Evolutionary conservation across 2,888 invertebrate species (phyloP).

Genomic region (Cryptosula pallasiana): DNA sequence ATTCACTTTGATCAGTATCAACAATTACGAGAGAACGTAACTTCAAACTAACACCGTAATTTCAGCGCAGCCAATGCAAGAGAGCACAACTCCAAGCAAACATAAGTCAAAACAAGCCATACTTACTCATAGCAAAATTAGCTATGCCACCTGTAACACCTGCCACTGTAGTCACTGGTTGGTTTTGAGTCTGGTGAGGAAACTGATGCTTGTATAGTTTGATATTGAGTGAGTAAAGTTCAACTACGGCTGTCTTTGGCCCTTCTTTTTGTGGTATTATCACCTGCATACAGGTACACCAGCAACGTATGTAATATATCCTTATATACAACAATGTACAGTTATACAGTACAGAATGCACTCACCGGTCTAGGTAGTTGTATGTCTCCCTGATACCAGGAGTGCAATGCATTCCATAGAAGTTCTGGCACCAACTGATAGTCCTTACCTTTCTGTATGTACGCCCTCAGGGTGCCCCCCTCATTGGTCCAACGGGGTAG

Average conservation of each 20-base stretch:
- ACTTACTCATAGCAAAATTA: constrained; percentile 56
- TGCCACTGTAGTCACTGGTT: constrained; percentile 51
- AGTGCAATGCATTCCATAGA: constrained; percentile 75
- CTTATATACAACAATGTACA: too few relatives aligned
- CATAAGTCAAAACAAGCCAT: not conserved
- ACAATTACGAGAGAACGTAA: too few relatives aligned
- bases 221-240: constrained; percentile 75
- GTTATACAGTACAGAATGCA: constrained; percentile 21
- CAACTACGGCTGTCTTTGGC: constrained; percentile 62
- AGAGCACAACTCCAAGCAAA: not conserved
- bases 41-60: too few relatives aligned
- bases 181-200: constrained; percentile 50
- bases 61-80: too few relatives aligned
- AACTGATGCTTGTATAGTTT: constrained; percentile 66
- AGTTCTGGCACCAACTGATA: constrained; percentile 81
- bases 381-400: constrained; percentile 75
- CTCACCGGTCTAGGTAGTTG: constrained; percentile 71
- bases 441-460: constrained; percentile 72
- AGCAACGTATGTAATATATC: too few relatives aligned
- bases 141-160: constrained; percentile 60
- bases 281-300: constrained; percentile 59
- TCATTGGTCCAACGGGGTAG: constrained; percentile 77
- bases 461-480: constrained; percentile 73
- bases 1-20: too few relatives aligned
- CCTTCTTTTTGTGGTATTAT: constrained; percentile 64